phyloP scores from a whole-genome alignment of 2,113 vertebrate species.

The Gorsachius goisagi region DNA sequence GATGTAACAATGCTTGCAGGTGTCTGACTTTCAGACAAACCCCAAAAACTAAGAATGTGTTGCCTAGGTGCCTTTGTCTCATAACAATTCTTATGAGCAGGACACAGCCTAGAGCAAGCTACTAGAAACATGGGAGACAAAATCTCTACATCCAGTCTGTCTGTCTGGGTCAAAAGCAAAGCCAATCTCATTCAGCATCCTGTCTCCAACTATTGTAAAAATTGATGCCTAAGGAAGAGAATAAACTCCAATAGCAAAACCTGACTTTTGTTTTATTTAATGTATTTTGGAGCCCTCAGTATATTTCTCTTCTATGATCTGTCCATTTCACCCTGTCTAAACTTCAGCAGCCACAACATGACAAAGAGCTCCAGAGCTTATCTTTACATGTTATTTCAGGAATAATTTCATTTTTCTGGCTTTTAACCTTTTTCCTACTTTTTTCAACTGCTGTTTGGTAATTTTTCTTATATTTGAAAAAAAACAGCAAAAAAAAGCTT shows the following conservation, averaged over 20 bases:
- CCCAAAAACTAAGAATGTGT: rapidly evolving
- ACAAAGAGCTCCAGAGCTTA: background rate
- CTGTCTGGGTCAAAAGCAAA: background rate
- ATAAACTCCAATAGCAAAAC: background rate
- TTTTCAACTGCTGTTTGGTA: background rate
- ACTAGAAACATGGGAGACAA: background rate
- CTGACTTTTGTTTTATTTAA: background rate
- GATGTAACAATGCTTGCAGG: background rate
- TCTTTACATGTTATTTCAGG: background rate
- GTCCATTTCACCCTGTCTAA: background rate
- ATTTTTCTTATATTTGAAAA: background rate
- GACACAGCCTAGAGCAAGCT: background rate
- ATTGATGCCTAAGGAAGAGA: background rate
- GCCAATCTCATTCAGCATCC: background rate
- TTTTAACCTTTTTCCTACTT: background rate
- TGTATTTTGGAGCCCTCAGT: background rate
- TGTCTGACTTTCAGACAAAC: background rate
- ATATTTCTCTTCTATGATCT: background rate
- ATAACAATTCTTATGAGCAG: background rate
- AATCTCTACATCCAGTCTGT: background rate
- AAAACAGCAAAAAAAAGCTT: background rate
- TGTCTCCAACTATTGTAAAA: background rate
- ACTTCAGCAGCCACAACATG: background rate
- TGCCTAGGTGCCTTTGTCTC: background rate
- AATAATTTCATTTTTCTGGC: background rate